Conservation (phyloP, 2,797 vertebrate species). For the Arnoldichthys spilopterus region DNA sequence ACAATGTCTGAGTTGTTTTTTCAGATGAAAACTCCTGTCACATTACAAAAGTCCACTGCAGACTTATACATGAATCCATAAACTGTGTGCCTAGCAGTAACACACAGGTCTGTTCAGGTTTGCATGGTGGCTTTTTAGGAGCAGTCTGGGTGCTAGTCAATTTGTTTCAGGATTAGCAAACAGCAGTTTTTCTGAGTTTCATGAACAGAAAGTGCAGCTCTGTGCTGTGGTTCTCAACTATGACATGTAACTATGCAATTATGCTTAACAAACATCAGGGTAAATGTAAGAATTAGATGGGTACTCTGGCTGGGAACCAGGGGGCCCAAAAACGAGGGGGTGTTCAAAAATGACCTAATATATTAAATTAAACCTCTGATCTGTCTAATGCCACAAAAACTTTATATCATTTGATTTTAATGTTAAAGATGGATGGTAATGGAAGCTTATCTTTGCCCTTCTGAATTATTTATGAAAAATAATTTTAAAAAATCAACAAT, state of each 20-base stretch:
- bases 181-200: background rate
- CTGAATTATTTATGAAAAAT: background rate
- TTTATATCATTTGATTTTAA: too few species aligned
- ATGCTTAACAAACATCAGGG: too few species aligned
- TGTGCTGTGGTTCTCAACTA: background rate
- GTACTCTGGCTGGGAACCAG: too few species aligned
- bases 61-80: background rate
- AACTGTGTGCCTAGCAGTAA: background rate
- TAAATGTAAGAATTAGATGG: too few species aligned
- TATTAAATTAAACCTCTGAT: too few species aligned
- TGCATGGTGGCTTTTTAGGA: background rate
- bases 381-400: too few species aligned
- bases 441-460: background rate
- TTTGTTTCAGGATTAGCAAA: background rate
- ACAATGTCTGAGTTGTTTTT: background rate
- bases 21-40: background rate
- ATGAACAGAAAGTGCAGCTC: background rate
- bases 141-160: background rate
- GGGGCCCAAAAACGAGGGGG: too few species aligned
- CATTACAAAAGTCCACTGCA: background rate
- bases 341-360: too few species aligned
- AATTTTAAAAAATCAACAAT: background rate
- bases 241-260: too few species aligned
- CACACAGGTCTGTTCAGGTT: constrained; percentile 16
- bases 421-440: too few species aligned